Evolutionary conservation across 2,888 invertebrate genomes (phyloP), one percentile per base, ranked within the genome.

Genomic region (Tortricodes alternella): DNA sequence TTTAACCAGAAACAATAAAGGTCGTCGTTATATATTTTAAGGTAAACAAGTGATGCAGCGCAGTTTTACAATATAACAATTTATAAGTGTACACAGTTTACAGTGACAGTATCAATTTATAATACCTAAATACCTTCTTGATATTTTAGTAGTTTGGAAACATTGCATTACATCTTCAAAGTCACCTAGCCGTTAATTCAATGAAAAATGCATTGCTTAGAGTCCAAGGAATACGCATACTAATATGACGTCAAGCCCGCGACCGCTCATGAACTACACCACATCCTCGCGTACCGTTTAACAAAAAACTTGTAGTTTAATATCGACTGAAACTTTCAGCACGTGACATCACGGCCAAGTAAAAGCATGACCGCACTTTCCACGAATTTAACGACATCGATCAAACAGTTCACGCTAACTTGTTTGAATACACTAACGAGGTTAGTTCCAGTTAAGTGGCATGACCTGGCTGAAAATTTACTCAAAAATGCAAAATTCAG

Each of bases 301-400:
- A 43, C 48, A 55, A 55, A n/a, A n/a, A n/a, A n/a, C n/a, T 49
- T 43, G 55, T 35, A 48, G 18, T 29, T 15, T n/a, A 19, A 51
- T 41, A 41, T 23, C 34, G 24, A 11, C 19, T 19, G n/a, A 35
- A 32, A 23, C 29, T 7, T 29, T 27, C 15, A 27, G 34, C 34
- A 1, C 34, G 64, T 55, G 49, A 55, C 55, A 46, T 71, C 70
- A 68, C 62, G 27, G 19, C 44, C 53, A 48, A 48, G 46, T 53
- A 58, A 52, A 60, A 52, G 60, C 48, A 67, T 73, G 73, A 73
- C 73, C 53, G 16, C 41, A 21, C 52, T 58, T 58, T 59, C 60
- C 58, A 53, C 57, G 60, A 53, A 48, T 32, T 61, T 69, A 21
- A n/a, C 15, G 9, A 23, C 24, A 43, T 55, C 55, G 48, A 55